phyloP scores from a whole-genome alignment of 1,140 invertebrate species.

The Steinernema khuongi region DNA sequence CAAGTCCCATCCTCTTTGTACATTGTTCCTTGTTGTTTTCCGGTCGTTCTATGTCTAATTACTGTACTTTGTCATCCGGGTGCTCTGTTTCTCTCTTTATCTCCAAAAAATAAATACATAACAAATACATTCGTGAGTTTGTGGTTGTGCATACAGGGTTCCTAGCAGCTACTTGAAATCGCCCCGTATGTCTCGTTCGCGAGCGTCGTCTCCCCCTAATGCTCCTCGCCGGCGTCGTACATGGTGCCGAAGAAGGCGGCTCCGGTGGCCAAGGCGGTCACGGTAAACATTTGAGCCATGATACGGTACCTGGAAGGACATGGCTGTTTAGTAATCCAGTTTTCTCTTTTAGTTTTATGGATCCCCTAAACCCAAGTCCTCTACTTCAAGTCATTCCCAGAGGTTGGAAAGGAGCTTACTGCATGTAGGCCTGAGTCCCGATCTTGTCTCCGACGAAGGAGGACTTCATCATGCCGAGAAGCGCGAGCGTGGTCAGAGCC shows the following conservation, averaged over 20 bases:
- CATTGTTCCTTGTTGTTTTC: no score
- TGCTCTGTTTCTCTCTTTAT: no score
- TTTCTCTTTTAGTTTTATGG: no score
- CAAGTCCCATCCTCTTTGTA: no score
- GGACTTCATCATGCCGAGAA: conserved; percentile 6
- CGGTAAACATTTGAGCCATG: conserved; percentile 1
- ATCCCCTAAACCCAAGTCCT: no score
- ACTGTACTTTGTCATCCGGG: no score
- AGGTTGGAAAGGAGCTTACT: neutral
- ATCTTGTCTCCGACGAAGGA: neutral
- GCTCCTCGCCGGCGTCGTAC: neutral
- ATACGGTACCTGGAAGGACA: neutral
- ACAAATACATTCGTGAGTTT: no score
- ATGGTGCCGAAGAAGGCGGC: neutral
- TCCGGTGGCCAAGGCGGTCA: neutral
- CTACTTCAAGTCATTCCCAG: neutral
- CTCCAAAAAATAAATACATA: no score
- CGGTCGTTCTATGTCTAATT: neutral
- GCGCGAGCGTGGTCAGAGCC: neutral
- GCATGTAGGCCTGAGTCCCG: conserved; percentile 7
- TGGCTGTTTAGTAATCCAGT: no score
- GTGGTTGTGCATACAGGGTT: no score
- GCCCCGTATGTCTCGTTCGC: neutral
- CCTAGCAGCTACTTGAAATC: no score
- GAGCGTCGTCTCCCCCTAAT: no score